phyloP scores from a whole-genome alignment of 2,797 vertebrate species.

The Peromyscus attwateri region DNA sequence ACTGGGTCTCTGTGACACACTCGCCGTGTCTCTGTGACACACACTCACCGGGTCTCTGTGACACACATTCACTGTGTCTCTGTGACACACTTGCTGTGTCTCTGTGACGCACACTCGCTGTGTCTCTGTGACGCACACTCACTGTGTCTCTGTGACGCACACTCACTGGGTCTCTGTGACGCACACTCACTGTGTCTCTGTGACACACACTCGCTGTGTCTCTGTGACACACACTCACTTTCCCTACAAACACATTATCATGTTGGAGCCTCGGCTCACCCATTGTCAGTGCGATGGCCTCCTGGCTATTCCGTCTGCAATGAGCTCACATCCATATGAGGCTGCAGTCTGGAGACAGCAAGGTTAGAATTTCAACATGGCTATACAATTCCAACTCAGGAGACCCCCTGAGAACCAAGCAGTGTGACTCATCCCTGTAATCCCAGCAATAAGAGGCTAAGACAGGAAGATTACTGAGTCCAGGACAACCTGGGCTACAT shows the following conservation, averaged over 20 bases:
- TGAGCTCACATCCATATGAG: background rate
- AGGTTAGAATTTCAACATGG: background rate
- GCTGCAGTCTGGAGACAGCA: background rate
- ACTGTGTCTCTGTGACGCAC: no score
- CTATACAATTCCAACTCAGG: background rate
- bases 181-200: no score
- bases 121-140: no score
- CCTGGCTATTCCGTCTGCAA: background rate
- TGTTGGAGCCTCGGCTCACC: background rate
- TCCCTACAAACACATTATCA: background rate
- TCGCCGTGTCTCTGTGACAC: no score
- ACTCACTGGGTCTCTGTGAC: no score
- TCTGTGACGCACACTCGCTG: no score
- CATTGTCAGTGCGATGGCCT: background rate
- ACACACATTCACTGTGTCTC: no score
- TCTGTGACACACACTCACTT: background rate
- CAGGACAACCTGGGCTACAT: background rate
- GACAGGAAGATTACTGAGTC: background rate
- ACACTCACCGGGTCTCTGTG: no score
- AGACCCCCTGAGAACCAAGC: background rate
- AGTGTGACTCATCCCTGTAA: background rate
- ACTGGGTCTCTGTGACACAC: no score
- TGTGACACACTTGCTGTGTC: no score
- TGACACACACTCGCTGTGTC: no score
- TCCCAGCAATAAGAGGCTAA: background rate